A percentile compares a stretch with the other conserved stretches of the same genome.
Conservation (phyloP, 2,113 vertebrate species). For the Uria aalge region DNA sequence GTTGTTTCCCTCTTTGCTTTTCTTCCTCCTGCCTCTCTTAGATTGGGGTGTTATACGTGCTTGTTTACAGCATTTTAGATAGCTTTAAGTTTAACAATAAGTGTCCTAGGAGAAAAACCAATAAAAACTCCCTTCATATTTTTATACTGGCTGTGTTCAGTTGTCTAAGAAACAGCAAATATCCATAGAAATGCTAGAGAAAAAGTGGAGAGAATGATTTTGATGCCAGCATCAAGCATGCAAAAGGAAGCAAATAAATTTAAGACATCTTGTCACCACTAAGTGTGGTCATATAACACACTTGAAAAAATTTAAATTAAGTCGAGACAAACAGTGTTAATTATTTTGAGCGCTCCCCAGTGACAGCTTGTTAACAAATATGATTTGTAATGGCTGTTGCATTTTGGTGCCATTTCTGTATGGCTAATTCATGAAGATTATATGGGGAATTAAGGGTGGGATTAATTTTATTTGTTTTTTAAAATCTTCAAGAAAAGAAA, state of each 20-base stretch:
- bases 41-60: neutral
- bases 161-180: neutral
- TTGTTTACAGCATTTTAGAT: neutral
- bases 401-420: neutral
- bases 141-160: neutral
- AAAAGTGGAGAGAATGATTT: neutral
- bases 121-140: neutral
- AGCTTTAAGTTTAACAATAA: neutral
- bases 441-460: neutral
- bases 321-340: conserved; percentile 27
- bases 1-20: neutral
- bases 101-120: neutral
- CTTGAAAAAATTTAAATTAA: conserved; percentile 40
- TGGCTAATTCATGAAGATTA: neutral
- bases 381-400: neutral
- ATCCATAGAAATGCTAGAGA: neutral
- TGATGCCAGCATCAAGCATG: neutral
- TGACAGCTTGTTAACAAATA: conserved; percentile 44
- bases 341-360: conserved; percentile 28
- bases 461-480: neutral
- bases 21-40: neutral
- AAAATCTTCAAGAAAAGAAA: neutral
- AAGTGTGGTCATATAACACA: neutral
- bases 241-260: neutral
- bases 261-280: conserved; percentile 14